phyloP scores from a whole-genome alignment of 1,140 invertebrate species.

The Phortica variegata region DNA sequence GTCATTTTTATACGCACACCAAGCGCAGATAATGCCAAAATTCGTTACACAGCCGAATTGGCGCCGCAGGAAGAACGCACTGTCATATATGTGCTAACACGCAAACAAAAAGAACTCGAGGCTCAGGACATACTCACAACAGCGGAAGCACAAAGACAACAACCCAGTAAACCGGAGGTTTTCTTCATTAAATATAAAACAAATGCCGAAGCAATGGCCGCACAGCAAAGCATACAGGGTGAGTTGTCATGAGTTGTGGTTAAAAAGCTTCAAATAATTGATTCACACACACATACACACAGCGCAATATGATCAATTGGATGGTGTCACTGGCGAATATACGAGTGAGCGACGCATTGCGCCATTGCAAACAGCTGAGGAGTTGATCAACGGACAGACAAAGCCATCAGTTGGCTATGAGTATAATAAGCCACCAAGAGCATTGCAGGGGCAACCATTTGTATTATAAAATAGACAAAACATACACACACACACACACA shows the following conservation, averaged over 20 bases:
- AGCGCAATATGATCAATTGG: slow-evolving; percentile 42
- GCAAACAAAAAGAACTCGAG: slow-evolving; percentile 58
- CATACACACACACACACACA: too few species aligned
- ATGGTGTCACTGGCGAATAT: slow-evolving; percentile 34
- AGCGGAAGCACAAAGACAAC: slow-evolving; percentile 58
- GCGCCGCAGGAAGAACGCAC: slow-evolving; percentile 78
- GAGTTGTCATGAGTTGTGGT: neutral
- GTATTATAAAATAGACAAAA: too few species aligned
- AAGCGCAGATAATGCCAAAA: slow-evolving; percentile 63
- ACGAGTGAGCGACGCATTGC: slow-evolving; percentile 32
- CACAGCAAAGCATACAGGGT: slow-evolving; percentile 46
- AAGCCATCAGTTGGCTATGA: slow-evolving; percentile 8
- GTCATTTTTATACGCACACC: slow-evolving; percentile 85
- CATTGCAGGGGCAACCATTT: too few species aligned
- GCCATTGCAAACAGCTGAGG: slow-evolving; percentile 36
- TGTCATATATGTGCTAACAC: slow-evolving; percentile 79
- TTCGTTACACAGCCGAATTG: slow-evolving; percentile 64
- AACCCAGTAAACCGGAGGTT: slow-evolving; percentile 68
- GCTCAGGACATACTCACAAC: slow-evolving; percentile 28
- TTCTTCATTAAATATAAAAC: slow-evolving; percentile 75
- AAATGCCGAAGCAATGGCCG: slow-evolving; percentile 59
- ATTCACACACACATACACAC: neutral
- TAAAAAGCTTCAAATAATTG: neutral
- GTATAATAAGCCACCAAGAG: neutral
- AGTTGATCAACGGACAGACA: slow-evolving; percentile 7